Evolutionary conservation across 2,888 invertebrate species (phyloP).

Genomic region (Meganola albula): DNA sequence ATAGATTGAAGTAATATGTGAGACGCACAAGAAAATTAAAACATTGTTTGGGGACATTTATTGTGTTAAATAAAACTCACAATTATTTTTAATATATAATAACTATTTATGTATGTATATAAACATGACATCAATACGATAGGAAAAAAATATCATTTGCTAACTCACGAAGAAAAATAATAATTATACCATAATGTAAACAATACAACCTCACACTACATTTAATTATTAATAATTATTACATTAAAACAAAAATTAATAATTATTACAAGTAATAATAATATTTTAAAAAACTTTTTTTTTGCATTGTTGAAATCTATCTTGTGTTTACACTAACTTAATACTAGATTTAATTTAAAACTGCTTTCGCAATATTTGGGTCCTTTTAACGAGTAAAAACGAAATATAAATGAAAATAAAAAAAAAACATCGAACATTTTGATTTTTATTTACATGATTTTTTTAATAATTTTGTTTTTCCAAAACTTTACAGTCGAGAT

Average conservation of each 20-base stretch:
- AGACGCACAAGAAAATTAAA: too few relatives aligned
- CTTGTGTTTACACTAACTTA: constrained; percentile 51
- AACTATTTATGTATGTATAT: constrained; percentile 78
- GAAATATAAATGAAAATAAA: constrained; percentile 24
- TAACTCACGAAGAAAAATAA: constrained; percentile 61
- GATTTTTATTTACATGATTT: constrained; percentile 60
- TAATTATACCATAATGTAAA: constrained; percentile 52
- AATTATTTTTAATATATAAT: constrained; percentile 67
- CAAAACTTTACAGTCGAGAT: constrained; percentile 46
- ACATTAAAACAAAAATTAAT: constrained; percentile 25
- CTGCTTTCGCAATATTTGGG: constrained; percentile 63
- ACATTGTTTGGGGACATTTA: too few relatives aligned
- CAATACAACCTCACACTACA: constrained; percentile 74
- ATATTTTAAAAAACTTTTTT: constrained; percentile 30
- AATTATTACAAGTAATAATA: constrained; percentile 38
- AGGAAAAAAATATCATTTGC: constrained; percentile 70
- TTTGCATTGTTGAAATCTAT: constrained; percentile 45
- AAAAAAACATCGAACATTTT: constrained; percentile 31
- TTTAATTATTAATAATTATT: constrained; percentile 36
- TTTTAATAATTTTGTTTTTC: constrained; percentile 17
- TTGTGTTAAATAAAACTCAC: constrained; percentile 60
- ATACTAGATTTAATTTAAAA: constrained; percentile 47
- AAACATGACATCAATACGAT: constrained; percentile 70
- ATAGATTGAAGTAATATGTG: too few relatives aligned
- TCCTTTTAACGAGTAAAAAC: constrained; percentile 43